These are phyloP conservation scores for Penaeus chinensis DNA, from an alignment of 1,140 invertebrate genomes.

Conservation along the genomic window DNA sequence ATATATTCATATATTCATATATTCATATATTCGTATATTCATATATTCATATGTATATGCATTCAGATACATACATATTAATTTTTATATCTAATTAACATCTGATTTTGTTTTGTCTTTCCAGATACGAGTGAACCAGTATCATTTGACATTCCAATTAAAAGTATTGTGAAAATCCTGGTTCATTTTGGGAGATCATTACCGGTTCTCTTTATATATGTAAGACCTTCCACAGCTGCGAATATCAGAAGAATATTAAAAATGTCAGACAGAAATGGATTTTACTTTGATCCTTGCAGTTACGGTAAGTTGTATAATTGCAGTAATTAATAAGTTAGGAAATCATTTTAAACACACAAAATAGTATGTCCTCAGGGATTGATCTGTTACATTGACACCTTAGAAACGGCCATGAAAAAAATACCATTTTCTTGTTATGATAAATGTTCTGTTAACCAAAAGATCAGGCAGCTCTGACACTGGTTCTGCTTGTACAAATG, in stretches of 20 bases:
- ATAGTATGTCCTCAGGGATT: too few relatives aligned
- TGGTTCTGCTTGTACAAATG: too few relatives aligned
- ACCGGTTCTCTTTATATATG: conserved; percentile 83
- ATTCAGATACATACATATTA: too few relatives aligned
- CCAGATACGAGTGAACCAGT: conserved; percentile 29
- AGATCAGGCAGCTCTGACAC: too few relatives aligned
- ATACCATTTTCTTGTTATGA: too few relatives aligned
- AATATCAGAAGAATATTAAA: conserved; percentile 78
- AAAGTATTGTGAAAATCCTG: conserved; percentile 44
- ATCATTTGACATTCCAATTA: conserved; percentile 52
- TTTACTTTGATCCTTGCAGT: conserved; percentile 74
- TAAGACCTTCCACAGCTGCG: conserved; percentile 75
- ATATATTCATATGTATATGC: neutral
- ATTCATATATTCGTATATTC: neutral
- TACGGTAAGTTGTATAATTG: conserved; percentile 71
- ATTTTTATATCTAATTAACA: too few relatives aligned
- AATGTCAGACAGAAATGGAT: conserved; percentile 72
- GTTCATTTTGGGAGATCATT: conserved; percentile 78
- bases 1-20: too few relatives aligned
- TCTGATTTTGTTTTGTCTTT: neutral
- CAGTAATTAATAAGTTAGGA: too few relatives aligned
- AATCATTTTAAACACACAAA: too few relatives aligned
- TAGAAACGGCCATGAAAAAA: too few relatives aligned
- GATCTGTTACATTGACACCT: too few relatives aligned
- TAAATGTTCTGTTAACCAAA: too few relatives aligned